phyloP scores from a whole-genome alignment of 2,888 invertebrate genomes.

The Cylloceria caligata region DNA sequence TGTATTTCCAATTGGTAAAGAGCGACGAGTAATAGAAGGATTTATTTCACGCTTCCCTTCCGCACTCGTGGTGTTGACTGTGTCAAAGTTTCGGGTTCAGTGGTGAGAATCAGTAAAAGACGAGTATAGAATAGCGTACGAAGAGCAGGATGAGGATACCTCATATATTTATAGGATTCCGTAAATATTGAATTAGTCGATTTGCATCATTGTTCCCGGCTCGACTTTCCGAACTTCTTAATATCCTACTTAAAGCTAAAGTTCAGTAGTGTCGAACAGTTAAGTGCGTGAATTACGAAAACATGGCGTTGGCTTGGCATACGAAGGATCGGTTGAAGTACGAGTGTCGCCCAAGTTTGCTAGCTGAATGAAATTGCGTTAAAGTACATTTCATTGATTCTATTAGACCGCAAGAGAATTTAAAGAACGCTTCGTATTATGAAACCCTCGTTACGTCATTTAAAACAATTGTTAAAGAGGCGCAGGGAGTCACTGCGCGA shows the following conservation, averaged over 20 bases:
- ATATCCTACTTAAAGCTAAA: background rate
- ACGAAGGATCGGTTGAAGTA: background rate
- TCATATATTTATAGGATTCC: background rate
- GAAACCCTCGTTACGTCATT: background rate
- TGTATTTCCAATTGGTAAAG: background rate
- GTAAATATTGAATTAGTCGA: background rate
- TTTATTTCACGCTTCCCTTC: too few relatives aligned
- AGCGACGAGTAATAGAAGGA: too few relatives aligned
- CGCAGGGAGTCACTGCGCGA: background rate
- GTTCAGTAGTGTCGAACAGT: background rate
- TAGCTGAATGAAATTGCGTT: background rate
- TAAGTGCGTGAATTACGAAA: constrained; percentile 6
- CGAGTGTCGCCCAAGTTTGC: background rate
- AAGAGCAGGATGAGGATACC: background rate
- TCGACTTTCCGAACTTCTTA: background rate
- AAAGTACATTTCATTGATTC: constrained; percentile 20
- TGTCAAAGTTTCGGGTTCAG: too few relatives aligned
- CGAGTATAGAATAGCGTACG: too few relatives aligned
- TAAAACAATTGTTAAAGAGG: constrained; percentile 9
- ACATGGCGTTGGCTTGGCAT: background rate
- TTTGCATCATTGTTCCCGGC: background rate
- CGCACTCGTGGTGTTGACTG: background rate
- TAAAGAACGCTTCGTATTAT: background rate
- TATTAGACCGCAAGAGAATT: background rate
- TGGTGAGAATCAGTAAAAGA: too few relatives aligned